Base-by-base conservation (phyloP, 2,113 vertebrate species). In the Ceratotherium simum region DNA sequence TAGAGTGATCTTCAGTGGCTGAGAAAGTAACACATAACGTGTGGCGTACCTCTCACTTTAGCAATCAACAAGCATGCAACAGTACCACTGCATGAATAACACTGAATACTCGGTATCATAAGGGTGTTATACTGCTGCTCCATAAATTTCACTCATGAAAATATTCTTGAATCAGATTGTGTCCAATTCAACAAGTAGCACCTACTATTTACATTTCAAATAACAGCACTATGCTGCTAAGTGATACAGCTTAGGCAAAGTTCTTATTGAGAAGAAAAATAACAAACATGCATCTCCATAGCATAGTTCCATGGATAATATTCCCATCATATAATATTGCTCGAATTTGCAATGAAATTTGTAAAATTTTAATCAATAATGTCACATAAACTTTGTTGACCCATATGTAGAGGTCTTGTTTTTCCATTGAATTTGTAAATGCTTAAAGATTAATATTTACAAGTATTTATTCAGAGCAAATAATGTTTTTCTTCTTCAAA, bases 1-100 rank as follows among this genome's bases (percentile, higher is more conserved):
- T 86, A 62, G 27, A 92, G 51, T 69, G 23, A 94, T 98, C 65
- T 97, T 93, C 51, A 94, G 48, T 60, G 89, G 54, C 85, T 91
- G 73, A 88, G 91, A 93, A 90, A 93, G 60, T 87, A 96, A 76
- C 95, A 91, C 79, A 46, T 70, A 51, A 18, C 29, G 33, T 76
- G 95, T 54, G 9, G 3, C 5, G 76, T 75, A 27, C 4, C 39
- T 96, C 89, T 94, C 86, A 33, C 14, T 65, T 86, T 91, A 80
- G 51, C 48, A 91, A 75, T n/a, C 56, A 54, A 64, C 48, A 46
- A 3, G 54, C 5, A 4, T 42, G 48, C 84, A 97, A 80, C 64
- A 82, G 51, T 9, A 62, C 60, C 23, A 58, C 51, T 14, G 8
- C 11, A 65, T 29, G 80, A n/a, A 10, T 70, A 92, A 81, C 91